Evolutionary conservation across 1,140 invertebrate species (phyloP), one percentile per base, ranked within the genome.

Genomic region (Orussus abietinus): DNA sequence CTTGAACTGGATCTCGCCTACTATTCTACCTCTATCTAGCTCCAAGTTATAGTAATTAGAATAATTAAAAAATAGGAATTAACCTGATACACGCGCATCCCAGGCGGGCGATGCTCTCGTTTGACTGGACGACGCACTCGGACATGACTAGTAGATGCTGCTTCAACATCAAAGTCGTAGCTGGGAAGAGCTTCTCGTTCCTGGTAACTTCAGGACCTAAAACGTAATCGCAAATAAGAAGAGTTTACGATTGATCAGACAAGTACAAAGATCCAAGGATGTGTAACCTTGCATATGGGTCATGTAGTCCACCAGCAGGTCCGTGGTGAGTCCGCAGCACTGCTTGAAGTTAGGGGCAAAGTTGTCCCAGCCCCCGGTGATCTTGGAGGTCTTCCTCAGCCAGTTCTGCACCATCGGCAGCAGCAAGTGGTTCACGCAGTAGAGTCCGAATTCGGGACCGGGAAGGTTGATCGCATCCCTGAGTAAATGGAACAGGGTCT

Each of bases 81-180:
- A 55, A 83, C 81, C 81, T 84, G 31, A 95, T 84, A 64, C 92
- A 96, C 20, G 91, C 91, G 55, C 91, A 92, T n/a, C 92, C 92
- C 2, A 95, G 76, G 46, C 91, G 76, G 4, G 91, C 90, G 33
- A 95, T 85, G 21, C 84, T 82, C 69, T 95, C 92, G 45, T 84
- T 83, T 1, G 90, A 84, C 61, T 93, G 88, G 1, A 87, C 83
- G n/a, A 92, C 81, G 69, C 91, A 95, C 70, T 95, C 92, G 12
- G 89, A 85, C 57, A 94, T 78, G 11, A 95, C 84, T n/a, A 91
- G 67, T 32, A 95, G 77, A 18, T 92, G 72, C 66, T 93, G 90
- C 59, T 91, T 89, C 30, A 96, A 64, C 65, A 93, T 88, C 53
- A 93, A 72, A 17, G 86, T 88, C 1, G 82, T 79, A 29, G 83